Percentiles rank a stretch among this genome's conserved stretches.
phyloP scores from a whole-genome alignment of 2,797 vertebrate species.

The Lutjanus argentimaculatus region DNA sequence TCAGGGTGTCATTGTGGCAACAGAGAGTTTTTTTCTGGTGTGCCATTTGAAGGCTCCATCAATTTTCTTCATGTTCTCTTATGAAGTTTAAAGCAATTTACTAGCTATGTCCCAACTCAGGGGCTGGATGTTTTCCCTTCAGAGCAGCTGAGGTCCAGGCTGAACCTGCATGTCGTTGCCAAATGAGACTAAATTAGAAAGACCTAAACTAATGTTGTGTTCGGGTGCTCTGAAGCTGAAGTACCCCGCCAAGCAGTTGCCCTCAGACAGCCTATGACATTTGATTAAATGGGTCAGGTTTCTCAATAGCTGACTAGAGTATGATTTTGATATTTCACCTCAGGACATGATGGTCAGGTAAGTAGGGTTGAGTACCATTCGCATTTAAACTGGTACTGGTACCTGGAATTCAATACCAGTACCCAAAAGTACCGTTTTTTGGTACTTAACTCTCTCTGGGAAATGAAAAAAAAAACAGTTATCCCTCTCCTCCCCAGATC shows the following conservation, averaged over 20 bases:
- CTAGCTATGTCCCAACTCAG: conserved; percentile 23
- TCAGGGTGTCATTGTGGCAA: conserved; percentile 50
- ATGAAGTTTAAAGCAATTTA: conserved; percentile 24
- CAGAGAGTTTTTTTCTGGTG: conserved; percentile 34
- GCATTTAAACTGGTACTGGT: no score
- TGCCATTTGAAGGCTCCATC: conserved; percentile 26
- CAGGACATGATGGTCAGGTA: background rate
- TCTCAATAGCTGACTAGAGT: background rate
- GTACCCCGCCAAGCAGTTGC: background rate
- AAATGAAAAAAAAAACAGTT: no score
- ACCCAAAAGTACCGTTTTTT: no score
- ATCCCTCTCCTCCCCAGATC: no score
- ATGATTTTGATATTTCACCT: background rate
- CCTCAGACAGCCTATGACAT: background rate
- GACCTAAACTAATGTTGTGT: conserved; percentile 1
- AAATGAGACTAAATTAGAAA: conserved; percentile 6
- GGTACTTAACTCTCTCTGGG: no score
- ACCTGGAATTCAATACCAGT: no score
- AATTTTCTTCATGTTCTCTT: conserved; percentile 16
- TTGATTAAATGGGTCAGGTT: background rate
- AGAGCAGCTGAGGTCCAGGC: conserved; percentile 4
- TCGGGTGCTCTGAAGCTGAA: background rate
- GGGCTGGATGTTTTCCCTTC: conserved; percentile 5
- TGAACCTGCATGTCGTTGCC: background rate
- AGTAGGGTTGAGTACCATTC: no score